Evolutionary conservation across 2,888 invertebrate genomes (phyloP), one percentile per base, ranked within the genome.

Genomic region (Bellardia bayeri): DNA sequence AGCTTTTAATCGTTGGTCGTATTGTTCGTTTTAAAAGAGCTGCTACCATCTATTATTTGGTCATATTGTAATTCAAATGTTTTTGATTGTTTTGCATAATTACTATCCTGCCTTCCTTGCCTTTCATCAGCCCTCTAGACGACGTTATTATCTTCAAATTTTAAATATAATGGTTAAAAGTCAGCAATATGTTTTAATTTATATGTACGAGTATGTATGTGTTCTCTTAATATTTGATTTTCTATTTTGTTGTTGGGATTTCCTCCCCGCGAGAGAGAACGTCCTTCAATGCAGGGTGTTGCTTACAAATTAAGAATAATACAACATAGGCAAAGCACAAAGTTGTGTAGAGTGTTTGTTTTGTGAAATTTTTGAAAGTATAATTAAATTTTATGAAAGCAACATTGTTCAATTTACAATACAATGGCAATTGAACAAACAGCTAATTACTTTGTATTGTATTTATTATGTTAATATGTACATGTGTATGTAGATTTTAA

Each of bases 121-220:
- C 33, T 23, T 64, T 37, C 8, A n/a, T 7, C n/a, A 37, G 37
- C n/a, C 63, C 40, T 64, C 9, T 9, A 16, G 37, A n/a, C 16
- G 63, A 16, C 40, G 40, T 64, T 40, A 64, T 64, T 64, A 30
- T 37, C n/a, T 40, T 64, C 40, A n/a, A 37, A 40, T 64, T 40
- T 61, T 61, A 11, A 61, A 30, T 30, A 61, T 33, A 61, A 61
- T 61, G 61, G 30, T 61, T 61, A 61, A 61, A 33, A 33, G n/a
- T 16, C 40, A n/a, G 40, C 37, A 37, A 40, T 64, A 16, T 40
- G 64, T 40, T 42, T 64, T 64, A 8, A 64, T 40, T 42, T 64
- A 37, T 64, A 33, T 30, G 30, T 58, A 30, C 23, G 23, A 23
- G 23, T 23, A 23, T 23, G 23, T 33, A 33, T 5, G 33, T 14